These are phyloP conservation scores for Onychomys arenicola DNA, from an alignment of 2,797 vertebrate species.

Conservation along the genomic window DNA sequence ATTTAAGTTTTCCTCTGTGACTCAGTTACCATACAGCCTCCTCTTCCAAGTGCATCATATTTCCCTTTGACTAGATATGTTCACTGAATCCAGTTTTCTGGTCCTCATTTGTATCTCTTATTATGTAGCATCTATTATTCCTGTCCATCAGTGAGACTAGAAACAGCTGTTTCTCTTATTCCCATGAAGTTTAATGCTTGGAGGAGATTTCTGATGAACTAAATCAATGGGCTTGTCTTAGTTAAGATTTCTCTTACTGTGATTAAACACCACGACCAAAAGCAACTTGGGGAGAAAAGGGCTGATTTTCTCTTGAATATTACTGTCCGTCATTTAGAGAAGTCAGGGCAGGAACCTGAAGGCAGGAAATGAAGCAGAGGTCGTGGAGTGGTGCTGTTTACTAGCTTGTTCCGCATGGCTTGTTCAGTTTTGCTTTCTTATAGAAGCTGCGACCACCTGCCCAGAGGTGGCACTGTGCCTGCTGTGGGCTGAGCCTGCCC, in stretches of 20 bases:
- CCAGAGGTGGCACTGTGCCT: neutral
- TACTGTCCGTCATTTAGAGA: neutral
- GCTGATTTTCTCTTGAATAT: neutral
- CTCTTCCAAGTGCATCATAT: neutral
- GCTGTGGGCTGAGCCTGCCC: neutral
- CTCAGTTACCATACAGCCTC: neutral
- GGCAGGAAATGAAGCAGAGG: neutral
- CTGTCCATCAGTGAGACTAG: neutral
- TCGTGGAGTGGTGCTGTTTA: too few relatives aligned
- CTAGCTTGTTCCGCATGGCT: neutral
- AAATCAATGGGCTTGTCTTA: neutral
- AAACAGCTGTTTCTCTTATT: constrained; percentile 19
- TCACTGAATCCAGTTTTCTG: constrained; percentile 34
- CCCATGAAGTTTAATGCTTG: neutral
- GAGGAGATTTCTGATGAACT: constrained; percentile 10
- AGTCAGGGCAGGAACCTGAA: neutral
- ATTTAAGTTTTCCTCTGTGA: constrained; percentile 20
- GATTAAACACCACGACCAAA: neutral
- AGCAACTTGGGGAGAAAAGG: neutral
- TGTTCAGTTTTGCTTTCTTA: neutral
- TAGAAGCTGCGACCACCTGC: neutral
- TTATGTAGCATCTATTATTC: neutral
- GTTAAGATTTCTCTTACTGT: neutral
- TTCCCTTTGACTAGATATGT: constrained; percentile 7
- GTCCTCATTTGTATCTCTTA: neutral